phyloP scores from a whole-genome alignment of 1,140 invertebrate genomes.

The Arion vulgaris region DNA sequence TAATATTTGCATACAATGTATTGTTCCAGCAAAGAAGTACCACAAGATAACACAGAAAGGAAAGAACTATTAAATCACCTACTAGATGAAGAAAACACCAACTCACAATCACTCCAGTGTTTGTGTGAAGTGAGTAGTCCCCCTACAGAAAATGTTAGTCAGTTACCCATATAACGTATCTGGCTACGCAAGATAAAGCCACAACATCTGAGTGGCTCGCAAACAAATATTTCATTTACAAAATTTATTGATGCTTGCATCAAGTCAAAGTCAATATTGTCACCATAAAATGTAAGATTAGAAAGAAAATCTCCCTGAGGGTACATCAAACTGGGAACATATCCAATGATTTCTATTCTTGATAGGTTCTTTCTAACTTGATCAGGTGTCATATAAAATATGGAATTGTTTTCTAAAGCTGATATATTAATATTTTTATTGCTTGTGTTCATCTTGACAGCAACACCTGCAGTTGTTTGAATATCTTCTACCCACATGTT shows the following conservation, averaged over 20 bases:
- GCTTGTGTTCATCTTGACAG: not conserved
- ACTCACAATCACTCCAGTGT: not conserved
- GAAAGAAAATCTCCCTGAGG: no score
- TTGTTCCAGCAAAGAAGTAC: no score
- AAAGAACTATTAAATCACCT: no score
- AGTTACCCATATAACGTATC: not conserved
- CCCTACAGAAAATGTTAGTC: no score
- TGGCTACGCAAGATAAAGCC: not conserved
- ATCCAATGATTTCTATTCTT: not conserved
- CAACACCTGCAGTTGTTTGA: not conserved
- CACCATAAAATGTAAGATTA: not conserved
- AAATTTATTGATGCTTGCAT: not conserved
- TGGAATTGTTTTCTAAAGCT: no score
- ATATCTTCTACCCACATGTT: no score
- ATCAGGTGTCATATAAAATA: no score
- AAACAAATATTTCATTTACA: not conserved
- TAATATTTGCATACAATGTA: no score
- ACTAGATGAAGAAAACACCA: not conserved
- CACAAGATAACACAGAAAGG: no score
- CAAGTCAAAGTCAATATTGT: not conserved
- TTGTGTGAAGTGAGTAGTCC: no score
- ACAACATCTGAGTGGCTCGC: not conserved
- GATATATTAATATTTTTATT: not conserved
- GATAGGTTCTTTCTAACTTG: not conserved
- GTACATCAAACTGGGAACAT: not conserved